phyloP scores from a whole-genome alignment of 2,113 vertebrate genomes.

The Nansenia antarctica region DNA sequence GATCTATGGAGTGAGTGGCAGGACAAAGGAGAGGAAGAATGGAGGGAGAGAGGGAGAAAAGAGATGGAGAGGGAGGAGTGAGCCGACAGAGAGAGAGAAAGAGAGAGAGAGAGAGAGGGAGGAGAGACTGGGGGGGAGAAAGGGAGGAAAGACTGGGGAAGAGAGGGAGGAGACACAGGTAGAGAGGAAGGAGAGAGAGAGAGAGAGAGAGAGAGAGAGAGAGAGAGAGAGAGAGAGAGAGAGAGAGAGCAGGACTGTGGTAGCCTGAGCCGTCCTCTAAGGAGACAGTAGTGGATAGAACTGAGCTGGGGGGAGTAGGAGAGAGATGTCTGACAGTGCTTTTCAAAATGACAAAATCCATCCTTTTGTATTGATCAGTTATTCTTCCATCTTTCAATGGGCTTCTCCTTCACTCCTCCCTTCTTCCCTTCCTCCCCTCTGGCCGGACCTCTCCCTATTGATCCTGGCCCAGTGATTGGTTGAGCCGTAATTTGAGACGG shows the following conservation, averaged over 20 bases:
- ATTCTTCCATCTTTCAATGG: conserved; percentile 72
- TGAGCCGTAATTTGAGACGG: conserved; percentile 80
- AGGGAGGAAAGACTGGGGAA: no score
- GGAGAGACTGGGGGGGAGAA: no score
- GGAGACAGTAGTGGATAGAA: conserved; percentile 40
- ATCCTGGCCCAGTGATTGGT: conserved; percentile 84
- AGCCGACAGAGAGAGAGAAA: no score
- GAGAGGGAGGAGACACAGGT: no score
- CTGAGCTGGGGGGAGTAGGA: conserved; percentile 61
- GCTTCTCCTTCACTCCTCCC: conserved; percentile 47
- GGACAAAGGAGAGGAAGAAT: no score
- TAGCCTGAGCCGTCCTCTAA: conserved; percentile 49
- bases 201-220: not conserved
- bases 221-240: conserved; percentile 2
- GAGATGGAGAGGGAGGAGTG: no score
- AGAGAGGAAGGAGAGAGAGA: not conserved
- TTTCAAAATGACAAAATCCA: conserved; percentile 76
- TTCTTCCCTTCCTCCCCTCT: conserved; percentile 64
- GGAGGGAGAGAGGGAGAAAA: no score
- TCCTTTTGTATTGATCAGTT: conserved; percentile 75
- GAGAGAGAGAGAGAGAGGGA: no score
- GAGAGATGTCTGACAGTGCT: conserved; percentile 58
- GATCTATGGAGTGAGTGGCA: no score
- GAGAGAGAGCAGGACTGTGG: conserved; percentile 31
- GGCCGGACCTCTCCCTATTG: conserved; percentile 78